These are phyloP conservation scores for Ochlodes sylvanus DNA, from an alignment of 2,888 invertebrate species.

Conservation along the genomic window DNA sequence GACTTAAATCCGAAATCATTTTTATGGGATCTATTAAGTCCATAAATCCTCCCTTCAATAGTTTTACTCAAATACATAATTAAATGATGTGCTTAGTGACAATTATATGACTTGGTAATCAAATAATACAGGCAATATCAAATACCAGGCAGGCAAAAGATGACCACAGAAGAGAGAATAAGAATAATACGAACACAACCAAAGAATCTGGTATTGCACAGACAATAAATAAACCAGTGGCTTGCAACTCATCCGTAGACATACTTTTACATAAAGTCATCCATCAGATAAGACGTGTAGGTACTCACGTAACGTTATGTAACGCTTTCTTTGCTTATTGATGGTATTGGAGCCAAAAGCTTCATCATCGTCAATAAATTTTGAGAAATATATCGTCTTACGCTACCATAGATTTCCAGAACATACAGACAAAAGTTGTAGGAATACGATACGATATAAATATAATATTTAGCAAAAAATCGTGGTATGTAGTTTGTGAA, in stretches of 20 bases:
- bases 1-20: no score
- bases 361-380: slow-evolving; percentile 6
- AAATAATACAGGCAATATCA: no score
- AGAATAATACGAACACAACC: no score
- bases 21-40: no score
- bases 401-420: background rate
- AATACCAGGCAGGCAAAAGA: no score
- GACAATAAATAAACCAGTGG: background rate
- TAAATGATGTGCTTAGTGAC: no score
- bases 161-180: no score
- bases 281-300: slow-evolving; percentile 11
- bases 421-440: background rate
- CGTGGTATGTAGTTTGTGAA: background rate
- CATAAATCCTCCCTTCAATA: no score
- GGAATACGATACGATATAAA: background rate
- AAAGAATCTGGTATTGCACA: no score
- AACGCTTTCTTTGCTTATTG: slow-evolving; percentile 6
- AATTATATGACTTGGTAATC: no score
- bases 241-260: background rate
- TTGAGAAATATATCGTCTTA: background rate
- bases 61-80: no score
- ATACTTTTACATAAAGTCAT: slow-evolving; percentile 5
- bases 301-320: background rate
- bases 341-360: slow-evolving; percentile 8
- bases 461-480: background rate